These are phyloP conservation scores for Agrilus planipennis DNA, from an alignment of 1,140 invertebrate species.

Conservation along the genomic window DNA sequence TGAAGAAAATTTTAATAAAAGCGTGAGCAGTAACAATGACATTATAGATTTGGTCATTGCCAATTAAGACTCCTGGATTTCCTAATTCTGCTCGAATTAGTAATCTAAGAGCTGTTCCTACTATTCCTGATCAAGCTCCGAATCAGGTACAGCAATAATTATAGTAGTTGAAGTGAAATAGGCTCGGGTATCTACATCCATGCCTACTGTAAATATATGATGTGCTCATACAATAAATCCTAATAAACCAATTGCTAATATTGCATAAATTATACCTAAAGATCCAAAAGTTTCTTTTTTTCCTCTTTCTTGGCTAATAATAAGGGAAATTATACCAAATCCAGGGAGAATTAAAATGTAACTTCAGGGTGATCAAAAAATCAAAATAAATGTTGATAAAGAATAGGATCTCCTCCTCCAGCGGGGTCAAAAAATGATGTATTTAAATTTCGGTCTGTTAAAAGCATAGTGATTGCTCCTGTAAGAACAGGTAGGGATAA, in stretches of 20 bases:
- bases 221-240: conserved; percentile 59
- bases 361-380: conserved; percentile 70
- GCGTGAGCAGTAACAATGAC: conserved; percentile 58
- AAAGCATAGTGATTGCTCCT: conserved; percentile 58
- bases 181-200: conserved; percentile 58
- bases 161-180: too few relatives aligned
- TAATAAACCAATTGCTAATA: conserved; percentile 50
- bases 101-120: conserved; percentile 49
- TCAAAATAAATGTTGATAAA: conserved; percentile 70
- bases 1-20: conserved; percentile 71
- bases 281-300: conserved; percentile 47
- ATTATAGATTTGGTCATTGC: conserved; percentile 60
- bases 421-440: conserved; percentile 55
- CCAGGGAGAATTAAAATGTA: conserved; percentile 58
- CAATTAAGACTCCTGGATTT: conserved; percentile 44
- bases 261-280: conserved; percentile 51
- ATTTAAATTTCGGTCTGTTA: conserved; percentile 58
- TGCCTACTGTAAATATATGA: conserved; percentile 61
- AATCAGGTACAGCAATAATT: too few relatives aligned
- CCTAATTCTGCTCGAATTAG: conserved; percentile 57
- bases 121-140: conserved; percentile 50
- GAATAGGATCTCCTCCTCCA: conserved; percentile 54
- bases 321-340: conserved; percentile 54
- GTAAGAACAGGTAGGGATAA: conserved; percentile 57
- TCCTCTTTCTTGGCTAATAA: conserved; percentile 44